Evolutionary conservation across 2,113 vertebrate species (phyloP).

Genomic region (Dipodomys stephensi): DNA sequence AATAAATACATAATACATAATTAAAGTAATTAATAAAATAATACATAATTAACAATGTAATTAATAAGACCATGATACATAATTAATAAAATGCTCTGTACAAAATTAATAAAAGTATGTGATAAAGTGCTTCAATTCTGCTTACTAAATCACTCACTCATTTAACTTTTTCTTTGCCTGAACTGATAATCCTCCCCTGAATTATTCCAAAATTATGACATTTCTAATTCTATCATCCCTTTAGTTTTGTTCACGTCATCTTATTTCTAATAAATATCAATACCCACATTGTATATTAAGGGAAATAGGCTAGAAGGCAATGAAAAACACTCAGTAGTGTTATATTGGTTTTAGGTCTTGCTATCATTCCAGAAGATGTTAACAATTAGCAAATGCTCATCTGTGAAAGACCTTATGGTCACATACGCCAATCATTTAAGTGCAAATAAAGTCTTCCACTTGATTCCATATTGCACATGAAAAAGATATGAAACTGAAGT

Average conservation of each 20-base stretch:
- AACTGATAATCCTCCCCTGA: not conserved
- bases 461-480: not conserved
- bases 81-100: too few relatives aligned
- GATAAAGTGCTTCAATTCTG: too few relatives aligned
- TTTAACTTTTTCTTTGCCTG: not conserved
- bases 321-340: not conserved
- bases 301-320: not conserved
- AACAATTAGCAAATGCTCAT: not conserved
- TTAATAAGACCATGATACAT: too few relatives aligned
- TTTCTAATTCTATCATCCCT: not conserved
- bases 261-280: too few relatives aligned
- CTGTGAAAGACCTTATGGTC: not conserved
- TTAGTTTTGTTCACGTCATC: not conserved
- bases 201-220: not conserved
- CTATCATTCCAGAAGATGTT: not conserved
- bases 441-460: not conserved
- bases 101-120: too few relatives aligned
- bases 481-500: not conserved
- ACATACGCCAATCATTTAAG: not conserved
- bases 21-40: too few relatives aligned
- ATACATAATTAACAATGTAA: too few relatives aligned
- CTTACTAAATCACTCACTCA: too few relatives aligned
- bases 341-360: not conserved
- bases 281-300: too few relatives aligned
- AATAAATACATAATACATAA: too few relatives aligned